Percentiles rank a stretch among this genome's conserved stretches.
phyloP scores from a whole-genome alignment of 2,888 invertebrate genomes.

The Cremastobaeus sp. region DNA sequence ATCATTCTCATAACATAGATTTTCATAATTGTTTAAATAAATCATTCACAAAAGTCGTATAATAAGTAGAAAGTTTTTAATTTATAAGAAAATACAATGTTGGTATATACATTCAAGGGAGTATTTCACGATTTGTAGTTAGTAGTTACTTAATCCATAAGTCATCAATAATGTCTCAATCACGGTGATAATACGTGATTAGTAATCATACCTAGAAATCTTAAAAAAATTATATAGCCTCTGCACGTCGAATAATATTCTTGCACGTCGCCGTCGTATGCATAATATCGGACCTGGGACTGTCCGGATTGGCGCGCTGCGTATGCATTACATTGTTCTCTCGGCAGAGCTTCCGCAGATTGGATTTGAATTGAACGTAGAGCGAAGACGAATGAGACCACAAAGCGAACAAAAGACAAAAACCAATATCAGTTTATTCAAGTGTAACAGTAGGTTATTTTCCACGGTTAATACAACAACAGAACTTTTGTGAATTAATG shows the following conservation, averaged over 20 bases:
- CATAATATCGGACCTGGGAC: slow-evolving; percentile 67
- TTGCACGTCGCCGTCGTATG: slow-evolving; percentile 67
- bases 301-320: slow-evolving; percentile 49
- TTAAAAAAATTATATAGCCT: slow-evolving; percentile 69
- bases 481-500: neutral
- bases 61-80: too few species aligned
- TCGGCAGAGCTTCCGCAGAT: slow-evolving; percentile 67
- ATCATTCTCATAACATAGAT: too few species aligned
- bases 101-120: too few species aligned
- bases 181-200: slow-evolving; percentile 28
- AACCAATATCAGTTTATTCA: slow-evolving; percentile 43
- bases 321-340: slow-evolving; percentile 59
- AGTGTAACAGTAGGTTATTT: slow-evolving; percentile 21
- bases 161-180: slow-evolving; percentile 1
- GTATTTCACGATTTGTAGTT: too few species aligned
- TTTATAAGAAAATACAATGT: too few species aligned
- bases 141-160: neutral
- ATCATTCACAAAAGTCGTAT: too few species aligned
- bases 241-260: slow-evolving; percentile 66
- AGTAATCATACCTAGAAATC: slow-evolving; percentile 23
- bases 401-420: slow-evolving; percentile 35
- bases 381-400: slow-evolving; percentile 54
- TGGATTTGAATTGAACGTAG: slow-evolving; percentile 70
- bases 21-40: too few species aligned
- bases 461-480: slow-evolving; percentile 18